Base-by-base conservation (phyloP, 2,113 vertebrate species). In the Cariama cristata region DNA sequence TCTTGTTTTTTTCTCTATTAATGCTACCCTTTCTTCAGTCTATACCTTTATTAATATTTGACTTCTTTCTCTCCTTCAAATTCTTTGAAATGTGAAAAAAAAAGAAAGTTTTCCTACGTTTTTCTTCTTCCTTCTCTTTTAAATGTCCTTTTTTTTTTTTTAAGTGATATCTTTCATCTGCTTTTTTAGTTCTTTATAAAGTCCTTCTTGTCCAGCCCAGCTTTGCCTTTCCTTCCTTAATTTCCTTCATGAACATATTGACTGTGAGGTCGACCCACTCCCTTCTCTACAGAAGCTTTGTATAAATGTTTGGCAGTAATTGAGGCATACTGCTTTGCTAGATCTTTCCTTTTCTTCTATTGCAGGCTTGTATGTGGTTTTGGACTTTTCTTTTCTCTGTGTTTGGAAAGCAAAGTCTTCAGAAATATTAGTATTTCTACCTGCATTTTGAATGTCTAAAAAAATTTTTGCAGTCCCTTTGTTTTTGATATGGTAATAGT, bases 231-330 rank as follows among this genome's bases (percentile, higher is more conserved):
- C 18, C 9, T 28, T 76, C 24, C 49, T 23, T 60, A 28, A 72
- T 59, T 79, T 76, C 7, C 21, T 79, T 8, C 18, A 33, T 33
- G 4, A 68, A 38, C 14, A 45, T 20, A 32, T 1, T 18, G 11
- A 1, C 23, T 64, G 10, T 35, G 42, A 86, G 72, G 26, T 26
- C 1, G 1, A 64, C 4, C 3, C 5, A 3, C 8, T 42, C 6
- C 7, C 3, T 66, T 60, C 18, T 56, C 16, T 50, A 40, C 2
- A 44, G 4, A 80, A 83, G 11, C 14, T 16, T 4, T 56, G 3
- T 30, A 26, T 5, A 23, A 67, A 60, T 27, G 5, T 89, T 79
- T 40, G 28, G 7, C 68, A 88, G 8, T 11, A 77, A 60, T 6
- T 13, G 12, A 66, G 18, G 21, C 8, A 9, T 33, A 38, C 0